phyloP scores from a whole-genome alignment of 2,797 vertebrate species.

The Phrynocephalus guinanensis region DNA sequence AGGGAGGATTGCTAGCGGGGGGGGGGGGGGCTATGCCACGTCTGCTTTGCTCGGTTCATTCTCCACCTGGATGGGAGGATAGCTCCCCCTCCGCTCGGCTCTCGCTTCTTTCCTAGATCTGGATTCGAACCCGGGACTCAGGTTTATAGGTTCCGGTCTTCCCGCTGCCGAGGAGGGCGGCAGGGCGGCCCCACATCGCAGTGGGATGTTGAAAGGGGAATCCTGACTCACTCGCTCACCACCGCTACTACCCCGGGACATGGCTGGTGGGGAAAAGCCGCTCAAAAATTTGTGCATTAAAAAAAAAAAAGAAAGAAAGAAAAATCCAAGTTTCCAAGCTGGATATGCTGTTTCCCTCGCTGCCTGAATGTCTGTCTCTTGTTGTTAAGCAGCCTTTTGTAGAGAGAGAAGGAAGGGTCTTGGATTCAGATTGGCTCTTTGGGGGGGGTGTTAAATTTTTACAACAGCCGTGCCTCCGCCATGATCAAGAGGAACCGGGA shows the following conservation, averaged over 20 bases:
- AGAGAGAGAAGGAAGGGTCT: not conserved
- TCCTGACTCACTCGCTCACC: too few relatives aligned
- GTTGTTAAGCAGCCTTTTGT: not conserved
- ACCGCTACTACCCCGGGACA: too few relatives aligned
- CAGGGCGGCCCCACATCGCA: too few relatives aligned
- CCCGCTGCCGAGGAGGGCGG: too few relatives aligned
- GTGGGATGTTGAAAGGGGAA: too few relatives aligned
- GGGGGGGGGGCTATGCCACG: not conserved
- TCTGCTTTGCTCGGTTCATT: not conserved
- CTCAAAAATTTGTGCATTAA: not conserved
- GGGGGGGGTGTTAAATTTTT: not conserved
- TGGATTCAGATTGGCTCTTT: not conserved
- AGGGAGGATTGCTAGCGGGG: too few relatives aligned
- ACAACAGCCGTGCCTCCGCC: slow-evolving; percentile 19
- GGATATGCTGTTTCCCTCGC: not conserved
- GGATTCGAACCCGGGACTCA: not conserved
- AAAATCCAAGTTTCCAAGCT: not conserved
- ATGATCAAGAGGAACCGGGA: not conserved
- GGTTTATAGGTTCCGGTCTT: not conserved
- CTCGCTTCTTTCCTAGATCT: not conserved
- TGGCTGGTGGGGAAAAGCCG: not conserved
- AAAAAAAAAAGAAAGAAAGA: not conserved
- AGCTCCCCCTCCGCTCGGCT: not conserved
- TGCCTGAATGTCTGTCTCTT: not conserved
- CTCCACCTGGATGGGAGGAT: not conserved